These are phyloP conservation scores for Apis mellifera DNA, from an alignment of 1,140 invertebrate species.

Conservation along the genomic window Amel_HAv3.1 CM009946.2:2316001-2316500, in stretches of 20 bases:
- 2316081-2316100: constrained; percentile 34
- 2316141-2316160: background rate
- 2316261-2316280: constrained; percentile 32
- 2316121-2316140: background rate
- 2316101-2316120: constrained; percentile 48
- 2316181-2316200: constrained; percentile 35
- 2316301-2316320: constrained; percentile 37
- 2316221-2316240: constrained; percentile 1
- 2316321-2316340: constrained; percentile 34
- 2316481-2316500: no score
- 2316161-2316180: constrained; percentile 65
- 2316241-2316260: constrained; percentile 24
- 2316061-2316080: constrained; percentile 21
- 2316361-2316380: no score
- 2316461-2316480: no score
- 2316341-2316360: no score
- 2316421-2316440: no score
- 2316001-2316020: no score
- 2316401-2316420: no score
- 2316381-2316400: no score
- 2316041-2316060: constrained; percentile 14
- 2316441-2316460: no score
- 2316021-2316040: no score
- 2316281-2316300: constrained; percentile 24
- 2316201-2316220: constrained; percentile 25